Conservation (phyloP, 2,797 vertebrate species). For the Mycteria americana region DNA sequence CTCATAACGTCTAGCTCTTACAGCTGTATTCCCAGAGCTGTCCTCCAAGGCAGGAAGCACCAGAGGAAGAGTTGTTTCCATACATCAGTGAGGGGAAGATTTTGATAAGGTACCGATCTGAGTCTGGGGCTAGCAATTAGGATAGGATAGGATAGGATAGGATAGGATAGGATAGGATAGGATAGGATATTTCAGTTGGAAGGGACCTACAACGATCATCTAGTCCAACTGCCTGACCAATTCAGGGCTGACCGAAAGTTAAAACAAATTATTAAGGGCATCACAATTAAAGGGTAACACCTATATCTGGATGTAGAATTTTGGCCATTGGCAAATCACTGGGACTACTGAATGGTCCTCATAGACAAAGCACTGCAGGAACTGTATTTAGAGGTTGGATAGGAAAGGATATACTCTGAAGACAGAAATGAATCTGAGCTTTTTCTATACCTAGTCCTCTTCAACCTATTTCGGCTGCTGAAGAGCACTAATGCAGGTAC, state of each 20-base stretch:
- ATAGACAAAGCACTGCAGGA: neutral
- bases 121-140: neutral
- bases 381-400: neutral
- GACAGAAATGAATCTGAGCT: neutral
- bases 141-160: no score
- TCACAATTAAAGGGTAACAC: neutral
- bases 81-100: neutral
- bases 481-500: neutral
- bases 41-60: neutral
- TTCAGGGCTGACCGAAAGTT: neutral
- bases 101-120: neutral
- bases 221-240: neutral
- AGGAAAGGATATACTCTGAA: neutral
- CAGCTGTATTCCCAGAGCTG: neutral
- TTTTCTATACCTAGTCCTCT: neutral
- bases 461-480: neutral
- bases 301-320: neutral
- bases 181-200: neutral
- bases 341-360: neutral
- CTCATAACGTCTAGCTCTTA: neutral
- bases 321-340: neutral
- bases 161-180: no score
- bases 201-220: rapidly evolving
- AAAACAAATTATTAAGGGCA: neutral
- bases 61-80: neutral